Evolutionary conservation across 2,113 vertebrate species (phyloP), one percentile per base, ranked within the genome.

Genomic region (Australoheros scitulus): DNA sequence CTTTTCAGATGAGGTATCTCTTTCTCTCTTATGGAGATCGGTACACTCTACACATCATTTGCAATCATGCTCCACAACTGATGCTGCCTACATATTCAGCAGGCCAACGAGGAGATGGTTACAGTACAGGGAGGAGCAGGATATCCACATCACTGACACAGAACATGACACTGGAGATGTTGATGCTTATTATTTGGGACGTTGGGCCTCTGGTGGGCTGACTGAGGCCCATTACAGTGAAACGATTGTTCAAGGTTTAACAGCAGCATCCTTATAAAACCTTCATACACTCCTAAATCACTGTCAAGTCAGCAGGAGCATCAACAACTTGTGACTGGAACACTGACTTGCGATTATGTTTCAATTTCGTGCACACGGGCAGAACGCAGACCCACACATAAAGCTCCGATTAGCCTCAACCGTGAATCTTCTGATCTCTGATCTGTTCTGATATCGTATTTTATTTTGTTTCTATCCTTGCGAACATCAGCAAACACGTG

Each of bases 1-100:
- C 77, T 90, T 91, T 92, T 90, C 80, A 87, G 77, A 76, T 77
- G 61, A 88, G 85, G 85, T 92, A 82, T 91, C 82, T 63, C 84
- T 24, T 79, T 74, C 82, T 86, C 83, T 83, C 52, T 77, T 32
- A 76, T 68, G 32, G 47, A 86, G 61, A 86, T 86, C 61, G 47
- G 61, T 64, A 86, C 61, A 32, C 82, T 76, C 85, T 47, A 60
- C 80, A 77, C 70, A 81, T 92, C 90, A 61, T 80, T 74, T 55
- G 76, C 85, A 75, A 88, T 87, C 65, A 38, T 43, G n/a, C 76
- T 86, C 58, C 74, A 57, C 6, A 1, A 47, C 70, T 58, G 56
- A 80, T 60, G 29, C 70, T 6, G 13, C 61, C 75, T 76, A 82
- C 80, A 72, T 80, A 86, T 89, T 83, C 74, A 82, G 83, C 50